Evolutionary conservation across 2,113 vertebrate species (phyloP), one percentile per base, ranked within the genome.

Genomic region (Melanerpes formicivorus): DNA sequence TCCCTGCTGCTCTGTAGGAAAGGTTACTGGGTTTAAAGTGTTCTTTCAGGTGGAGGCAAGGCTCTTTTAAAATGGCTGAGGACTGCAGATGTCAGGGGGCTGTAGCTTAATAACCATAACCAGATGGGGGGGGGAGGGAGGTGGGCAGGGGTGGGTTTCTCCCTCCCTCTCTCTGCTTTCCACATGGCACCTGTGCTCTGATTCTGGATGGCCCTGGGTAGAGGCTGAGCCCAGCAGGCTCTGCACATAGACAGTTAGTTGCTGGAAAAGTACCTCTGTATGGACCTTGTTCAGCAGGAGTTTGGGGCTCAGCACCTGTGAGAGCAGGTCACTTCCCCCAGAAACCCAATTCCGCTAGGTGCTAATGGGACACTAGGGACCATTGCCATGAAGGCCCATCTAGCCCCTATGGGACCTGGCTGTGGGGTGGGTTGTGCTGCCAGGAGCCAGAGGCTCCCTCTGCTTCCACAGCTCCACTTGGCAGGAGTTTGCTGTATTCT

Each of bases 11-110:
- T 58, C 44, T 5, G 0, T 25, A 64, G 88, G 71, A 89, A 77
- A 62, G 8, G 29, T 69, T n/a, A 86, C 77, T 72, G 30, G 74
- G 46, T 72, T 90, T 80, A 44, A 92, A 83, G 84, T 21, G 77
- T 40, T 95, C 32, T 75, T 81, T 84, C 48, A 37, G 64, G 42
- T 15, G n/a, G 52, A 79, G 72, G 55, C 52, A 18, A 40, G 0
- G 2, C 58, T 71, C 83, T 54, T 80, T 52, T 50, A 75, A 87
- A 81, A 70, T 56, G 70, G 54, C 37, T 66, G 62, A 62, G 25
- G 89, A 58, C 67, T 74, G 46, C 59, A 66, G 69, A 37, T 77
- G 37, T 76, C 59, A 63, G 70, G 40, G 8, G 6, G 3, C 1
- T 16, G 63, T 63, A 32, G 75, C 75, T 72, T 60, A 79, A 48